phyloP scores from a whole-genome alignment of 2,113 vertebrate species.

The Cynocephalus volans region DNA sequence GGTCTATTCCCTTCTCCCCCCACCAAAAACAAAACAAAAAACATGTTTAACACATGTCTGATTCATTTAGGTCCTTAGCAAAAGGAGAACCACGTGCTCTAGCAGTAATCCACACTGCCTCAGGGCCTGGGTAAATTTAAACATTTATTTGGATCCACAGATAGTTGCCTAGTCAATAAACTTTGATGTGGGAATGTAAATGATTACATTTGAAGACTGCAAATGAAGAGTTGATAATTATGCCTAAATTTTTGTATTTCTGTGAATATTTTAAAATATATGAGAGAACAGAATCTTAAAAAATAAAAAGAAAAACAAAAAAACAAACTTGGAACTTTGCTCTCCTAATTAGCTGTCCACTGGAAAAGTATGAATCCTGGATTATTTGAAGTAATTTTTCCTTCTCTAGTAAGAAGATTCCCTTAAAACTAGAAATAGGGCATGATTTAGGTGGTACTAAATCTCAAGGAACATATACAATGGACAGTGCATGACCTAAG shows the following conservation, averaged over 20 bases:
- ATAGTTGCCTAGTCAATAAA: slow-evolving; percentile 60
- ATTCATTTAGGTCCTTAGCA: slow-evolving; percentile 50
- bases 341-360: slow-evolving; percentile 38
- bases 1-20: neutral
- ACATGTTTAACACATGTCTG: neutral
- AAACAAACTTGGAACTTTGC: neutral
- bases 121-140: slow-evolving; percentile 26
- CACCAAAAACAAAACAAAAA: neutral
- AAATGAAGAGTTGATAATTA: slow-evolving; percentile 62
- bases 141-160: slow-evolving; percentile 56
- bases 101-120: slow-evolving; percentile 32
- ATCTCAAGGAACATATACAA: neutral
- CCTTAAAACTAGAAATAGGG: neutral
- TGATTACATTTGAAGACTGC: slow-evolving; percentile 39
- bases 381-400: slow-evolving; percentile 37
- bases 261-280: slow-evolving; percentile 61
- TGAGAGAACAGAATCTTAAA: neutral
- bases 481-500: neutral
- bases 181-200: slow-evolving; percentile 63
- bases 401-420: neutral
- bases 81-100: slow-evolving; percentile 31
- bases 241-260: slow-evolving; percentile 58
- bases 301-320: neutral
- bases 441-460: neutral
- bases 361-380: slow-evolving; percentile 19